A percentile compares a stretch with the other conserved stretches of the same genome.
These are phyloP conservation scores for Drosophila ananassae DNA, from an alignment of 1,140 invertebrate species.

Conservation along the genomic window DNA sequence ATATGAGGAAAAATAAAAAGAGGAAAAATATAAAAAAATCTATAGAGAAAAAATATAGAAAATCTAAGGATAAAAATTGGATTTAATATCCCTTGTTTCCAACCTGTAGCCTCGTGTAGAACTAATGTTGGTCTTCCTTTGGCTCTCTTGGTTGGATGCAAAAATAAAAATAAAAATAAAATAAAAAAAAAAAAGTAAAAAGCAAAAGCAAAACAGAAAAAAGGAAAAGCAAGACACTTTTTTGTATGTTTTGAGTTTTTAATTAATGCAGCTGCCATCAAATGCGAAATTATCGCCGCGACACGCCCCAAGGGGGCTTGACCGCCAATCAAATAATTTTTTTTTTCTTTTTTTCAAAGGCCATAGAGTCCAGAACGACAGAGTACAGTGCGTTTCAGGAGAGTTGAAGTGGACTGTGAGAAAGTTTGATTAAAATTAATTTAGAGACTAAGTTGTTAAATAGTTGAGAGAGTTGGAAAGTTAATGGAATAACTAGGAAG, in stretches of 20 bases:
- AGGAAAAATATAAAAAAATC: too few relatives aligned
- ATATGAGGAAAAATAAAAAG: too few relatives aligned
- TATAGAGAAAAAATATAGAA: too few relatives aligned
- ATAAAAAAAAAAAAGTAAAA: not conserved
- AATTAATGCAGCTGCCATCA: constrained; percentile 35
- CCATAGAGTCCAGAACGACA: not conserved
- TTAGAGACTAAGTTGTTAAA: too few relatives aligned
- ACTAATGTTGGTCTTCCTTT: constrained; percentile 1
- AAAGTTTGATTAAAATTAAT: too few relatives aligned
- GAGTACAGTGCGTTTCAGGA: too few relatives aligned
- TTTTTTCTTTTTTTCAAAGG: not conserved
- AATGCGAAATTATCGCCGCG: constrained; percentile 13
- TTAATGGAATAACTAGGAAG: too few relatives aligned
- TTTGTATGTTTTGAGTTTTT: constrained; percentile 8
- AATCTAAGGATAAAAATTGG: too few relatives aligned
- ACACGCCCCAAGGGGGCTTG: not conserved
- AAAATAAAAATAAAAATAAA: not conserved
- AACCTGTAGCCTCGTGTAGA: not conserved
- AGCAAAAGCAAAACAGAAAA: not conserved
- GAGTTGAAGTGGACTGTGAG: too few relatives aligned
- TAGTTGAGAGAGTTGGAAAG: too few relatives aligned
- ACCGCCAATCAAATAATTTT: constrained; percentile 1
- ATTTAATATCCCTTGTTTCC: too few relatives aligned
- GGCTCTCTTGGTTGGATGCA: constrained; percentile 2
- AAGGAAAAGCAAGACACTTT: constrained; percentile 9